phyloP scores from a whole-genome alignment of 2,113 vertebrate genomes.

The Heterochromis multidens region DNA sequence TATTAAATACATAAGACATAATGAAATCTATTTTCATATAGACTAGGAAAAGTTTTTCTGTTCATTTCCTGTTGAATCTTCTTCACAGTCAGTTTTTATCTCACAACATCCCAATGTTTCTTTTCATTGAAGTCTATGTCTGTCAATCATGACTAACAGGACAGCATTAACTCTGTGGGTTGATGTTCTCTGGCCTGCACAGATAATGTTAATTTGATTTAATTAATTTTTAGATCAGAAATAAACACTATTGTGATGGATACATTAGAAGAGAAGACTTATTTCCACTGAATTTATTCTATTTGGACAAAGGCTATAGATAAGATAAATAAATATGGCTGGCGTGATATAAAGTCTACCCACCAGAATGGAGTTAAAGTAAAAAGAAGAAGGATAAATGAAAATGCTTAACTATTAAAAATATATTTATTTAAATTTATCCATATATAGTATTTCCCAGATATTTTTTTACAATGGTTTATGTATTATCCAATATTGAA shows the following conservation, averaged over 20 bases:
- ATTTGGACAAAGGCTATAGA: neutral
- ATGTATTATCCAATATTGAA: neutral
- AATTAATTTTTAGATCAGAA: neutral
- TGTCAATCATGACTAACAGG: neutral
- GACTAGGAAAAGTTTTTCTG: rapidly evolving
- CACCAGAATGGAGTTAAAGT: too few species aligned
- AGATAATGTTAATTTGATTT: neutral
- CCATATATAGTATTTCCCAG: neutral
- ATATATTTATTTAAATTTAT: neutral
- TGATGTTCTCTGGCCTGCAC: neutral
- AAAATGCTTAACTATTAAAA: neutral
- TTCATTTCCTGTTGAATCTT: neutral
- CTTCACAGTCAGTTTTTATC: neutral
- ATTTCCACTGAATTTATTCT: neutral
- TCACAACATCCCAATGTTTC: neutral
- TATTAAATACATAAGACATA: neutral
- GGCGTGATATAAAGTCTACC: neutral
- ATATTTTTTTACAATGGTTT: neutral
- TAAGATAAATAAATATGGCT: neutral
- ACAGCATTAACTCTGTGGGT: neutral
- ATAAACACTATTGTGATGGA: neutral
- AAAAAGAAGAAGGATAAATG: too few species aligned
- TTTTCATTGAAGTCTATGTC: neutral
- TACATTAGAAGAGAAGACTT: neutral
- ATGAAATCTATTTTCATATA: neutral